Evolutionary conservation across 2,888 invertebrate species (phyloP).

Genomic region (Escarpia spicata): DNA sequence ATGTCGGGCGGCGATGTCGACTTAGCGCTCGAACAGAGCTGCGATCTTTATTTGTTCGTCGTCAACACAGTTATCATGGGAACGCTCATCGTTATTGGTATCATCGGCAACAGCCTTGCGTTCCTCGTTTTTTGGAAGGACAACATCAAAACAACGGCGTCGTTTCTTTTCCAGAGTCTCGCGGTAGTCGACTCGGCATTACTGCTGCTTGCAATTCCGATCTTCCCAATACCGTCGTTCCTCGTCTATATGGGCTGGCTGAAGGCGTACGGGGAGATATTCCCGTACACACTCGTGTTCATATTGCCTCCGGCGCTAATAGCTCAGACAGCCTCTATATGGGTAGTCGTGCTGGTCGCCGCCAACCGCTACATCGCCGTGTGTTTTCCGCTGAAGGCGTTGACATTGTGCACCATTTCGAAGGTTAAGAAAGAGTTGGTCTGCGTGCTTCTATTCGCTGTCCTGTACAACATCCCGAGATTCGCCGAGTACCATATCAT

Average conservation of each 20-base stretch:
- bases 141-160: constrained; percentile 41
- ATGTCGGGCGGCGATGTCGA: neutral
- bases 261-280: neutral
- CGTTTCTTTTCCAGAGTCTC: constrained; percentile 42
- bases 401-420: constrained; percentile 41
- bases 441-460: constrained; percentile 27
- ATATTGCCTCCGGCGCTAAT: constrained; percentile 35
- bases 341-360: constrained; percentile 37
- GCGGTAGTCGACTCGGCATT: constrained; percentile 35
- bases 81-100: neutral
- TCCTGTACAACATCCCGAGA: constrained; percentile 39
- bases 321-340: constrained; percentile 44
- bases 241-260: constrained; percentile 31
- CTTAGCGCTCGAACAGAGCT: neutral
- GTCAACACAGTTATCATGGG: neutral
- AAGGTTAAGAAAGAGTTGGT: neutral
- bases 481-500: constrained; percentile 32
- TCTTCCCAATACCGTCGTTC: constrained; percentile 37
- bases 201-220: constrained; percentile 35
- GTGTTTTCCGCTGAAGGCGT: constrained; percentile 31
- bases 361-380: too few species aligned
- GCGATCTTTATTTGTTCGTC: neutral
- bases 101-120: constrained; percentile 39
- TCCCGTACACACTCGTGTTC: constrained; percentile 30
- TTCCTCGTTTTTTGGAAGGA: constrained; percentile 42